A percentile compares a stretch with the other conserved stretches of the same genome.
These are phyloP conservation scores for Pyrgus malvae DNA, from an alignment of 2,888 invertebrate genomes.

Conservation along the genomic window DNA sequence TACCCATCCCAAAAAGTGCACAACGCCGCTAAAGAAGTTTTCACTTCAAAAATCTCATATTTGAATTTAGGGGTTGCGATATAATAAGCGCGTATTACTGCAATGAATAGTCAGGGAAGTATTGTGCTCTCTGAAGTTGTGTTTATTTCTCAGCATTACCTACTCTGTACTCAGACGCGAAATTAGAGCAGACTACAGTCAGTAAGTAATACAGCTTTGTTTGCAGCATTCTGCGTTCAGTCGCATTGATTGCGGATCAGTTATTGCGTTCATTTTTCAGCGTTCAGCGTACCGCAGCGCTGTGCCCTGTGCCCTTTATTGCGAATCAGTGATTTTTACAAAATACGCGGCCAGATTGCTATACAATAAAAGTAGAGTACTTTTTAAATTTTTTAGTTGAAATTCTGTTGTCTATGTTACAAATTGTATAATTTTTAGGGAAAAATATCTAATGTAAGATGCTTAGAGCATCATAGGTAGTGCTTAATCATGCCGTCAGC, in stretches of 20 bases:
- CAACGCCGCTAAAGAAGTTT: no score
- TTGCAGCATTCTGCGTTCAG: slow-evolving; percentile 17
- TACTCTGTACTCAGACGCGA: slow-evolving; percentile 19
- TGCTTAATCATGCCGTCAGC: no score
- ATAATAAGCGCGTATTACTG: slow-evolving; percentile 19
- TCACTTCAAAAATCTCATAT: slow-evolving; percentile 7
- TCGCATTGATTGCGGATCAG: slow-evolving; percentile 19
- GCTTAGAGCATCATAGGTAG: no score
- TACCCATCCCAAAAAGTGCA: no score
- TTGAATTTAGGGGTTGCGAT: slow-evolving; percentile 11
- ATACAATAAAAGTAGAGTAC: no score
- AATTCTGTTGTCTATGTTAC: no score
- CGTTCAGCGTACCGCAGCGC: slow-evolving; percentile 18
- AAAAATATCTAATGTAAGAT: no score
- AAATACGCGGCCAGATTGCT: neutral
- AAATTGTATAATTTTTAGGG: no score
- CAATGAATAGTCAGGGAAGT: slow-evolving; percentile 9
- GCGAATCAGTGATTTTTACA: slow-evolving; percentile 2
- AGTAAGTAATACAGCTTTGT: slow-evolving; percentile 21
- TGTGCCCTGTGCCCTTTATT: slow-evolving; percentile 8
- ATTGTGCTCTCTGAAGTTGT: slow-evolving; percentile 14
- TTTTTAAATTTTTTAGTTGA: no score
- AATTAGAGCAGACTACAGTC: slow-evolving; percentile 21
- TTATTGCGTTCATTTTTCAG: no score
- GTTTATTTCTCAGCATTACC: slow-evolving; percentile 12